phyloP scores from a whole-genome alignment of 2,888 invertebrate genomes.

The Machimus atricapillus region DNA sequence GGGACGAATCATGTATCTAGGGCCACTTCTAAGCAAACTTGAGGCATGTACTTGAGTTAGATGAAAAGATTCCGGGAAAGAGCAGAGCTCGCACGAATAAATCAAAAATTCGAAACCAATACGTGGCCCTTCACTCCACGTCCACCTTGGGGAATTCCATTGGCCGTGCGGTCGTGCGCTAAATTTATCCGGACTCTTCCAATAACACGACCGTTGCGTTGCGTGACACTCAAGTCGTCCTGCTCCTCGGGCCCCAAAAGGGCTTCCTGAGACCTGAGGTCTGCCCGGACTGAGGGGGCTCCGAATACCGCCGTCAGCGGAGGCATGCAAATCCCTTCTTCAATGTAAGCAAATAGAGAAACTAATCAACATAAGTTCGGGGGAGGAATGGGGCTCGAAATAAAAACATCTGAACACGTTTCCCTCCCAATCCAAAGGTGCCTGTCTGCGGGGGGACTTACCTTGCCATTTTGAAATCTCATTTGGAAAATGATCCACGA shows the following conservation, averaged over 20 bases:
- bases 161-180: background rate
- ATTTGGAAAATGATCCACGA: slow-evolving; percentile 21
- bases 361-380: slow-evolving; percentile 21
- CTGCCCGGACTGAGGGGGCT: background rate
- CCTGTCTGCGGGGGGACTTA: background rate
- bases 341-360: background rate
- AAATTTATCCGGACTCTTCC: background rate
- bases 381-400: background rate
- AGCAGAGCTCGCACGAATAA: background rate
- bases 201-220: background rate
- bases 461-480: slow-evolving; percentile 32
- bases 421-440: background rate
- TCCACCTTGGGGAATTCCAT: background rate
- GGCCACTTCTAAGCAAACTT: background rate
- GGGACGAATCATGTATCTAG: background rate
- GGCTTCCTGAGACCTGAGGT: background rate
- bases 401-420: background rate
- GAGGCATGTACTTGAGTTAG: background rate
- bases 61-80: background rate
- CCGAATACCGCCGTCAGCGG: background rate
- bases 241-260: background rate
- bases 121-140: background rate
- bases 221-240: background rate
- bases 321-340: slow-evolving; percentile 14
- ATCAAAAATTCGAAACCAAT: slow-evolving; percentile 1